Evolutionary conservation across 2,113 vertebrate species (phyloP), one percentile per base, ranked within the genome.

Genomic region (Paedocypris sp.): DNA sequence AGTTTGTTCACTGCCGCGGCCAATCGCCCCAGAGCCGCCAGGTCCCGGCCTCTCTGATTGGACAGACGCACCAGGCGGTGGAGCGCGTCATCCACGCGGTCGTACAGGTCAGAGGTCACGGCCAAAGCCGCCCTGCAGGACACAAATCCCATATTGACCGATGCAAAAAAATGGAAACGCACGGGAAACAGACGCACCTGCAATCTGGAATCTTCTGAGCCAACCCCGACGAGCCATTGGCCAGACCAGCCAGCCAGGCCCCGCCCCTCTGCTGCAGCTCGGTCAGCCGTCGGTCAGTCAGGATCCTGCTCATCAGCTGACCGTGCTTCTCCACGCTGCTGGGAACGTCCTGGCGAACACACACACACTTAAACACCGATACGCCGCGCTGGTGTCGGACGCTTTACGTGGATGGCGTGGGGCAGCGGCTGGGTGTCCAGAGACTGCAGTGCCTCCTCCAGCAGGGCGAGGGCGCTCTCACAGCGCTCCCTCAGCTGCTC

Each of bases 1-100:
- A 89, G 80, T 71, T 67, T 81, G 23, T 82, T 71, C 59, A 71
- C 81, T 31, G 79, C 72, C 6, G 68, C 53, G 0, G 80, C 80
- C 19, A 86, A 77, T 31, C 79, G 70, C 22, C 82, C 71, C 13
- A 86, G 80, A 0, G 80, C 77, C 5, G 91, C 89, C 72, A 90
- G 81, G 47, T 86, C 79, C 2, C 84, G 82, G 4, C 88, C 84
- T 1, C 83, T 85, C 57, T 82, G 82, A 75, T 94, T 94, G 74
- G 91, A 92, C 60, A 87, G 77, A 2, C 78, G 84, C 20, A 92
- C 91, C 0, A 94, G 85, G 5, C 80, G 76, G 25, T 94, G 91
- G n/a, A 94, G 86, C 12, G 89, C 87, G 23, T 94, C 87, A 1
- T 94, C 91, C 57, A 93, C 89, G 31, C 84, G 78, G 74, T 88